A percentile compares a stretch with the other conserved stretches of the same genome.
Evolutionary conservation across 2,113 vertebrate species (phyloP).

Genomic region (Procavia capensis): DNA sequence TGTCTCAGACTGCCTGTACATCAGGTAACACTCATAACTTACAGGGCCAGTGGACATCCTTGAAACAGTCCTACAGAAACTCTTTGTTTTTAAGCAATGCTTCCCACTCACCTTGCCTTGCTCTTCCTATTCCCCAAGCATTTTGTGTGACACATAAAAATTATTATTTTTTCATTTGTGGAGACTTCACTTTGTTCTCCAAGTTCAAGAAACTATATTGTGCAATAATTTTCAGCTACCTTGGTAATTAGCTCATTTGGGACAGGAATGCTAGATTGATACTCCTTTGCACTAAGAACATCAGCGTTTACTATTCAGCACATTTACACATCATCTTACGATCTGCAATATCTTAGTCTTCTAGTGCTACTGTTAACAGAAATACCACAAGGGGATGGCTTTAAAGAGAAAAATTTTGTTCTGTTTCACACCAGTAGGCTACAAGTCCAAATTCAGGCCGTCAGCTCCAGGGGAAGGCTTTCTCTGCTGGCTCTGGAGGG

Average conservation of each 20-base stretch:
- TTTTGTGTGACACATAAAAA: slow-evolving; percentile 40
- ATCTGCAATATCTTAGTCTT: too few relatives aligned
- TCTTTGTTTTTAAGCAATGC: neutral
- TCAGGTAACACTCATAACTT: neutral
- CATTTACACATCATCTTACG: neutral
- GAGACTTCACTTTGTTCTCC: neutral
- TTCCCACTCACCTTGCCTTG: neutral
- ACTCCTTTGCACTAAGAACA: neutral
- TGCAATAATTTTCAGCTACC: slow-evolving; percentile 2
- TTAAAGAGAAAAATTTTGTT: too few relatives aligned
- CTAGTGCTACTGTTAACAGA: too few relatives aligned
- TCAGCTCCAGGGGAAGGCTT: too few relatives aligned
- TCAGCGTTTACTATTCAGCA: neutral
- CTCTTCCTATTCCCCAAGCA: neutral
- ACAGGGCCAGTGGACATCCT: neutral
- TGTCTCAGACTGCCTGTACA: too few relatives aligned
- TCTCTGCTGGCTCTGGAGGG: too few relatives aligned
- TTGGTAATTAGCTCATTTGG: slow-evolving; percentile 49
- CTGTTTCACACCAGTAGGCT: too few relatives aligned
- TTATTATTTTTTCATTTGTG: neutral
- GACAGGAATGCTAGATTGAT: neutral
- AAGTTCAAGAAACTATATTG: slow-evolving; percentile 35
- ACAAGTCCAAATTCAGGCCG: too few relatives aligned
- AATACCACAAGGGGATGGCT: too few relatives aligned
- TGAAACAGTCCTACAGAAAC: neutral